Evolutionary conservation across 2,797 vertebrate species (phyloP).

Genomic region (Erithacus rubecula): DNA sequence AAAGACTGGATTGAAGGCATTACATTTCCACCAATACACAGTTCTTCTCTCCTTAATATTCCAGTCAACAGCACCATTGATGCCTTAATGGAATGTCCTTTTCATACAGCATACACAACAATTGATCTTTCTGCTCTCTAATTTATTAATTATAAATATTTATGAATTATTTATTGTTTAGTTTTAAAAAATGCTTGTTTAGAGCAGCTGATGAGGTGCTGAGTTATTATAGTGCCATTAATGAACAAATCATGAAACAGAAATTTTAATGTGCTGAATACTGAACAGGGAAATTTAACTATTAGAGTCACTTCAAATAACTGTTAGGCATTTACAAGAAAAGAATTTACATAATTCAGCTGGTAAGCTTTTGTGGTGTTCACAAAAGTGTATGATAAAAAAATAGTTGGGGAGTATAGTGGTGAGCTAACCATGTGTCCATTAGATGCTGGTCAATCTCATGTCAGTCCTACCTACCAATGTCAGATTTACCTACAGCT

Average conservation of each 20-base stretch:
- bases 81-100: conserved; percentile 47
- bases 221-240: conserved; percentile 59
- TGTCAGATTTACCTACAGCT: background rate
- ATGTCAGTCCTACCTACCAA: background rate
- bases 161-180: conserved; percentile 65
- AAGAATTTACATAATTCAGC: conserved; percentile 1
- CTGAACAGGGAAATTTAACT: conserved; percentile 29
- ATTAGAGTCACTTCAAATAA: conserved; percentile 42
- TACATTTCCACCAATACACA: background rate
- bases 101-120: conserved; percentile 30
- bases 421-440: background rate
- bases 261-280: conserved; percentile 56
- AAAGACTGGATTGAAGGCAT: background rate
- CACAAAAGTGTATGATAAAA: background rate
- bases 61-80: background rate
- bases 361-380: background rate
- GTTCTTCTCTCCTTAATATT: conserved; percentile 28
- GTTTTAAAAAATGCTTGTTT: conserved; percentile 49
- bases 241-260: conserved; percentile 57
- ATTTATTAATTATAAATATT: conserved; percentile 69
- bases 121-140: conserved; percentile 51
- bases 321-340: conserved; percentile 7
- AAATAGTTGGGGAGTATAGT: background rate
- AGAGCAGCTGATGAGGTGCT: conserved; percentile 58
- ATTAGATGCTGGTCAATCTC: background rate